These are phyloP conservation scores for Calephelis perditalis DNA, from an alignment of 2,888 invertebrate genomes.

Conservation along the genomic window DNA sequence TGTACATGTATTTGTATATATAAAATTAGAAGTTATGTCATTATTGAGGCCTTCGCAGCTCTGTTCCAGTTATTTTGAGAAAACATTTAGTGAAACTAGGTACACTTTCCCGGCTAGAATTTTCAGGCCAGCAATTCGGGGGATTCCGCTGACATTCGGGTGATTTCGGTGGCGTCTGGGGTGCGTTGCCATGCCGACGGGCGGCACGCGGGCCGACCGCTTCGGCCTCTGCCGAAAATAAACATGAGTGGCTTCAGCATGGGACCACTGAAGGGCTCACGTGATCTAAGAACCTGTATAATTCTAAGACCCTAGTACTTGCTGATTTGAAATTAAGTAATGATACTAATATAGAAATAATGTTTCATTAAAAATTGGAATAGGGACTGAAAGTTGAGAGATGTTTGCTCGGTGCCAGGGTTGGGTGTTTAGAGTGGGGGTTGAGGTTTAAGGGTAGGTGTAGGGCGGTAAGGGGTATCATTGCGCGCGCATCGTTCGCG, in stretches of 20 bases:
- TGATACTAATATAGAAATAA: constrained; percentile 13
- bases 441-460: constrained; percentile 29
- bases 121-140: constrained; percentile 38
- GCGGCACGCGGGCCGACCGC: constrained; percentile 49
- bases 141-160: constrained; percentile 42
- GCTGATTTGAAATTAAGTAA: neutral
- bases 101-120: constrained; percentile 27
- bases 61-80: constrained; percentile 29
- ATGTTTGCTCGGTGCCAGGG: constrained; percentile 33
- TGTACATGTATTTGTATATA: neutral
- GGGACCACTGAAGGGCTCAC: constrained; percentile 24
- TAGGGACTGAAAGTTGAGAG: constrained; percentile 28
- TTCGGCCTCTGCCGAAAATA: constrained; percentile 64
- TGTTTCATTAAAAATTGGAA: constrained; percentile 22
- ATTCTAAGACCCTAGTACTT: neutral
- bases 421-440: constrained; percentile 31
- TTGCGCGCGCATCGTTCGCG: constrained; percentile 64
- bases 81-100: constrained; percentile 30
- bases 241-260: constrained; percentile 44
- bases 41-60: constrained; percentile 23
- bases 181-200: constrained; percentile 62
- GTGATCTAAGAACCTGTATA: constrained; percentile 18
- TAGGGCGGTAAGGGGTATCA: constrained; percentile 31
- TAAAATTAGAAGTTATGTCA: neutral
- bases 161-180: constrained; percentile 57